Base-by-base conservation (phyloP, 2,113 vertebrate genomes). In the Hippocampus barbouri region DNA sequence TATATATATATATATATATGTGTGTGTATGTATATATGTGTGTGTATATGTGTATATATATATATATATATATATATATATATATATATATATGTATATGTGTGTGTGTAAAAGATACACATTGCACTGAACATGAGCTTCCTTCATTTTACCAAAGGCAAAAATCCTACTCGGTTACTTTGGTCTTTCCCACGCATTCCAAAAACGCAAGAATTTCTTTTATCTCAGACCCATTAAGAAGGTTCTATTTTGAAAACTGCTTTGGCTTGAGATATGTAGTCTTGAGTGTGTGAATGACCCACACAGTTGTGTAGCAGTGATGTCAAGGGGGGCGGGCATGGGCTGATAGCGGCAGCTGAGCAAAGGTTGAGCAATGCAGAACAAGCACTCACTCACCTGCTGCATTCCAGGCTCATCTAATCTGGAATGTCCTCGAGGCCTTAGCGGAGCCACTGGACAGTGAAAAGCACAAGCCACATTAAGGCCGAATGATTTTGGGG, bases 351-450 rank as follows among this genome's bases (percentile, higher is more conserved):
- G 56, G 53, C 38, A 68, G 57, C 66, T 65, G 73, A 71, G 77
- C 78, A 84, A 85, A 87, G 77, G 79, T 87, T 85, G 74, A 76
- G 81, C 75, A 77, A 85, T 66, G 79, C 49, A 65, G 78, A 86
- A 85, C 76, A 81, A 83, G 77, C 75, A 62, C 62, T 72, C 20
- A 30, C 59, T 45, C 54, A n/a, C 34, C 49, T 68, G 43, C 51
- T 66, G 79, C 75, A 81, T 82, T 80, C 75, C 72, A 73, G 59
- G 40, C 75, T 18, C 23, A 1, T 38, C 64, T 73, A 71, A 81
- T 80, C 85, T 76, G 82, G 72, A 81, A 85, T 76, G 82, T 77
- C 70, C 76, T 71, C 41, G 21, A 80, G 77, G 64, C 63, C 63
- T 68, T 45, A n/a, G 51, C 25, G 51, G 18, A 72, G 43, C 65